These are phyloP conservation scores for Philhelius pedissequus DNA, from an alignment of 2,888 invertebrate genomes.

Conservation along the genomic window DNA sequence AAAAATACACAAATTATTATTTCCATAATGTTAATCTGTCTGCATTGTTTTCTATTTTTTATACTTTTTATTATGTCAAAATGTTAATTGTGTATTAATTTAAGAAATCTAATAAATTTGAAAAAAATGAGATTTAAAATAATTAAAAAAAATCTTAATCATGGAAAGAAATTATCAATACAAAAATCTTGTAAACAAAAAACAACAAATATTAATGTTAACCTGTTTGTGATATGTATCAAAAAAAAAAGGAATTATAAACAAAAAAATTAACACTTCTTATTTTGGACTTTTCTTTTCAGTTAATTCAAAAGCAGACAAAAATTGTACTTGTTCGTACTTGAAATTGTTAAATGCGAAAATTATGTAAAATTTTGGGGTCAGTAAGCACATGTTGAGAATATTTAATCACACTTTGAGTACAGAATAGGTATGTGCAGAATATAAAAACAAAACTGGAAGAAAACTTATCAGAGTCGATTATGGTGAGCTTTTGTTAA, in stretches of 20 bases:
- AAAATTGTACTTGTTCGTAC: not conserved
- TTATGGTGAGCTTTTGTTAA: not conserved
- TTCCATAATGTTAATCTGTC: not conserved
- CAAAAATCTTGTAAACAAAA: not conserved
- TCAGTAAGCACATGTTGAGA: constrained; percentile 1
- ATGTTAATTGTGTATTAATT: constrained; percentile 21
- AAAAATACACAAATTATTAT: constrained; percentile 9
- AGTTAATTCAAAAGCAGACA: not conserved
- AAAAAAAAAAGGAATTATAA: constrained; percentile 11
- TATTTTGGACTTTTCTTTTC: constrained; percentile 33
- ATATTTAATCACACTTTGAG: constrained; percentile 1
- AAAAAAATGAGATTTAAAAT: constrained; percentile 8
- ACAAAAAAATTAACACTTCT: not conserved
- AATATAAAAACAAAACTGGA: no score
- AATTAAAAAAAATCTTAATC: constrained; percentile 8
- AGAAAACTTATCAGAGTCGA: not conserved
- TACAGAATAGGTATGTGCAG: no score
- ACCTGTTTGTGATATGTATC: constrained; percentile 63
- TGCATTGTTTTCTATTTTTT: constrained; percentile 21
- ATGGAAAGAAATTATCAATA: not conserved
- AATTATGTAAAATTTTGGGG: constrained; percentile 19
- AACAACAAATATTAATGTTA: constrained; percentile 30
- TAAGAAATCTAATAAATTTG: constrained; percentile 21
- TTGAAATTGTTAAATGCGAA: constrained; percentile 20
- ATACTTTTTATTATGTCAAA: not conserved